Percentiles rank a stretch among this genome's conserved stretches.
phyloP scores from a whole-genome alignment of 1,140 invertebrate species.

The Dreissena polymorpha region DNA sequence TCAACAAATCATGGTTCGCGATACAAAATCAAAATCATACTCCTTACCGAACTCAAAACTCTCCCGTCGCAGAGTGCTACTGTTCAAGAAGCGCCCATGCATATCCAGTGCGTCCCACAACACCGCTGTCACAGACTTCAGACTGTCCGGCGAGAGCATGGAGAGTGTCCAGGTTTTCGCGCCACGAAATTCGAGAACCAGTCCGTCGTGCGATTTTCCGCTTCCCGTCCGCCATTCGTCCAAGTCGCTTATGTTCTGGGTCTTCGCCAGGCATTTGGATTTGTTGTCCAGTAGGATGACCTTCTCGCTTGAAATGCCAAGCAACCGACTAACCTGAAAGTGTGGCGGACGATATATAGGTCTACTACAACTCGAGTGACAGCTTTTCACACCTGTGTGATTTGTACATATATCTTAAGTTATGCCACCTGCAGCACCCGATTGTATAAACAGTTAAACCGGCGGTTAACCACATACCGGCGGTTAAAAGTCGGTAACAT shows the following conservation, averaged over 20 bases:
- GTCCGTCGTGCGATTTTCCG: slow-evolving; percentile 84
- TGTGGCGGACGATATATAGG: not conserved
- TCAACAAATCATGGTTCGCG: too few relatives aligned
- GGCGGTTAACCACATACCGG: too few relatives aligned
- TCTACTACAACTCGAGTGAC: not conserved
- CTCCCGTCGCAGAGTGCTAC: slow-evolving; percentile 69
- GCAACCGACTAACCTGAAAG: slow-evolving; percentile 82
- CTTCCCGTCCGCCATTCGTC: slow-evolving; percentile 85
- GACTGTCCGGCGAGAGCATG: slow-evolving; percentile 79
- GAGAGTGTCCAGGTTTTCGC: slow-evolving; percentile 81
- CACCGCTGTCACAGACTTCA: slow-evolving; percentile 81
- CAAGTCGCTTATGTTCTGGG: slow-evolving; percentile 84
- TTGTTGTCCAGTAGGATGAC: slow-evolving; percentile 85
- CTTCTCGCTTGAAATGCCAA: slow-evolving; percentile 84
- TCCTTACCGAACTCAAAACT: slow-evolving; percentile 76
- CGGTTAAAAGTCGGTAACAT: too few relatives aligned
- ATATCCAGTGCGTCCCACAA: slow-evolving; percentile 82
- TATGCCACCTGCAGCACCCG: too few relatives aligned
- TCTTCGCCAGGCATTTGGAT: slow-evolving; percentile 83
- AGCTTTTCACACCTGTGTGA: too few relatives aligned
- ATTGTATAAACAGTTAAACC: too few relatives aligned
- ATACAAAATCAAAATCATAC: not conserved
- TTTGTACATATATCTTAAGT: too few relatives aligned
- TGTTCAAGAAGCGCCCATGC: slow-evolving; percentile 77
- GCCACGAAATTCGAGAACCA: slow-evolving; percentile 85